Evolutionary conservation across 2,113 vertebrate genomes (phyloP), one percentile per base, ranked within the genome.

Genomic region (Nycticryphes semicollaris): DNA sequence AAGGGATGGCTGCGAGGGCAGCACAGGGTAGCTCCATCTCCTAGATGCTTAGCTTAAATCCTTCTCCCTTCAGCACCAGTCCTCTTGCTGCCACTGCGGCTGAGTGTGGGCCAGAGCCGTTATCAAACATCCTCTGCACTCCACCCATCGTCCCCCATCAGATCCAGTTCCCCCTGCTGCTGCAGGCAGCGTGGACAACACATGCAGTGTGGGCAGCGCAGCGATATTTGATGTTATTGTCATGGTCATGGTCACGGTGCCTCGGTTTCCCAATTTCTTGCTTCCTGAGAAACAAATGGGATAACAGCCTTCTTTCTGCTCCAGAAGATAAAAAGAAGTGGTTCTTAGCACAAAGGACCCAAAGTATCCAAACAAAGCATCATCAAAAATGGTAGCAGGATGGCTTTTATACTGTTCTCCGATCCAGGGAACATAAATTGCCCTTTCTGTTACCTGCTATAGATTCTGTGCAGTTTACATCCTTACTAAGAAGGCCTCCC

Each of bases 211-310:
- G 27, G 25, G 8, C 21, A 50, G 0, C 14, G 10, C 24, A 31
- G 17, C 0, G 0, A 7, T 57, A 13, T 14, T 76, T 56, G 56
- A 21, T 51, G 28, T 23, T 56, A 0, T 23, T 37, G 8, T 37
- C 14, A 4, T 22, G 33, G 8, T 37, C 14, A 4, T 22, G 33
- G 23, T 7, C 10, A 0, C 0, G 1, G 28, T 68, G 33, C 53
- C 90, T 87, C 72, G n/a, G 69, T 84, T 93, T 84, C 87, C 59
- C 35, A 6, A 0, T 41, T 43, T 31, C 16, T 74, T 81, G 37
- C 1, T 1, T 22, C 39, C 27, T 48, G 51, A 89, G 37, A 54
- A 86, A 30, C 8, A 62, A 57, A 67, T 18, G n/a, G 18, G 30
- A 2, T 30, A 45, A 27, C 10, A 59, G 43, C 39, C 39, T 39